These are phyloP conservation scores for Petrocephalus microphthalmus DNA, from an alignment of 2,113 vertebrate genomes.

Conservation along the genomic window DNA sequence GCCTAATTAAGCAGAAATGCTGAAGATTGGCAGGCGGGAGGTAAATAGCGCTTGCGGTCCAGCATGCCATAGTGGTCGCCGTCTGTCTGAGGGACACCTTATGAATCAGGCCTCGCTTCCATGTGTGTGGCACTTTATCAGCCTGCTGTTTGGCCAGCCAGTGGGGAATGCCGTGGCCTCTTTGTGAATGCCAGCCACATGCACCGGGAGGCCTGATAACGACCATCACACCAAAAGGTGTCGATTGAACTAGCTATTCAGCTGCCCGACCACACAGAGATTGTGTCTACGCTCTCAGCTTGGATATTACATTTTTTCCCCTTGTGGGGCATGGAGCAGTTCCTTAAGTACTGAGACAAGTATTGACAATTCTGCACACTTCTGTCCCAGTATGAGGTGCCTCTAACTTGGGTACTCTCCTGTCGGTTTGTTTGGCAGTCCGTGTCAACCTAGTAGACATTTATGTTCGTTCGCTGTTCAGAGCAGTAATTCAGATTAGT, in stretches of 20 bases:
- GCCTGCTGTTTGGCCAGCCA: not conserved
- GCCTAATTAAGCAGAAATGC: slow-evolving; percentile 24
- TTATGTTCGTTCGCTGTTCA: not conserved
- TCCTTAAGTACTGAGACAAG: not conserved
- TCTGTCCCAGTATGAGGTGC: not conserved
- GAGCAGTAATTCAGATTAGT: not conserved
- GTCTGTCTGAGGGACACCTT: not conserved
- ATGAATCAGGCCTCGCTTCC: not conserved
- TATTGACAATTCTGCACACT: not conserved
- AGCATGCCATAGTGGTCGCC: not conserved
- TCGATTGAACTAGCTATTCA: not conserved
- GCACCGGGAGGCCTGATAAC: not conserved
- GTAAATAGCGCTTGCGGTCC: not conserved
- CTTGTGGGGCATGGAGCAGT: not conserved
- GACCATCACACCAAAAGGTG: not conserved
- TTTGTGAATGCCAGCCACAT: not conserved
- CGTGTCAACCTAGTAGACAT: not conserved
- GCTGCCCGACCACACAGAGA: not conserved
- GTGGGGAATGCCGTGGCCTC: not conserved
- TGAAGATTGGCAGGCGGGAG: slow-evolving; percentile 11
- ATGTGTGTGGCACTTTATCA: not conserved
- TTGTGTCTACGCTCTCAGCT: not conserved
- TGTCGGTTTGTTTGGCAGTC: not conserved
- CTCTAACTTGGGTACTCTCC: not conserved
- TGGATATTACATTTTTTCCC: not conserved